Base-by-base conservation (phyloP, 2,888 invertebrate species). In the Celastrina argiolus region DNA sequence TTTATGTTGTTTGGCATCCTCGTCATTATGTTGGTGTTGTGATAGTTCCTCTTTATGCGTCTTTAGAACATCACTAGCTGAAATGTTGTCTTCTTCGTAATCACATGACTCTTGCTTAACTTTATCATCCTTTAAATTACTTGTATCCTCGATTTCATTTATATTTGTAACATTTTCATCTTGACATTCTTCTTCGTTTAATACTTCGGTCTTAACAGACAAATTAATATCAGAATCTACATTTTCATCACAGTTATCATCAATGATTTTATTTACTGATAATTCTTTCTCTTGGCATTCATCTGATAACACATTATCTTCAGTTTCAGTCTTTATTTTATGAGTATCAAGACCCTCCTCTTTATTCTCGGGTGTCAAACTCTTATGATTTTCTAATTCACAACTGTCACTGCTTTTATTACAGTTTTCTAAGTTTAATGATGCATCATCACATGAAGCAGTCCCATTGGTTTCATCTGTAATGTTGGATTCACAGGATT, bases 181-280 rank as follows among this genome's bases (percentile, higher is more conserved):
- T n/a, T 69, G 64, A 22, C 36, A 65, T 26, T 66, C 56, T 59
- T 67, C 42, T 45, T 14, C 22, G 36, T 67, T 66, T 14, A 26
- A n/a, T 34, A 16, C 16, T 12, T 34, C 12, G 31, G 18, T 34
- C 18, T 59, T 61, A 22, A 8, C 14, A 12, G 14, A 12, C 36
- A 36, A 36, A 7, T 12, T 36, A 12, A 56, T 16, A 59, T 58
- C 31, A 6, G 28, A 28, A 31, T 58, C 16, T 31, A 31, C 16
- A 31, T 34, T 59, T 18, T 59, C 16, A 34, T 59, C 59, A 59
- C 59, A 59, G 34, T 16, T 59, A 16, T 16, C 6, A 16, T 34
- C 16, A 16, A 10, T 8, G 31, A 14, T 59, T 0, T 59, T 10
- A 16, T 36, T 4, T 34, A 16, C 16, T 59, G 16, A 34, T 16